A percentile compares a stretch with the other conserved stretches of the same genome.
These are phyloP conservation scores for Blastobasis adustella DNA, from an alignment of 2,888 invertebrate species.

Conservation along the genomic window DNA sequence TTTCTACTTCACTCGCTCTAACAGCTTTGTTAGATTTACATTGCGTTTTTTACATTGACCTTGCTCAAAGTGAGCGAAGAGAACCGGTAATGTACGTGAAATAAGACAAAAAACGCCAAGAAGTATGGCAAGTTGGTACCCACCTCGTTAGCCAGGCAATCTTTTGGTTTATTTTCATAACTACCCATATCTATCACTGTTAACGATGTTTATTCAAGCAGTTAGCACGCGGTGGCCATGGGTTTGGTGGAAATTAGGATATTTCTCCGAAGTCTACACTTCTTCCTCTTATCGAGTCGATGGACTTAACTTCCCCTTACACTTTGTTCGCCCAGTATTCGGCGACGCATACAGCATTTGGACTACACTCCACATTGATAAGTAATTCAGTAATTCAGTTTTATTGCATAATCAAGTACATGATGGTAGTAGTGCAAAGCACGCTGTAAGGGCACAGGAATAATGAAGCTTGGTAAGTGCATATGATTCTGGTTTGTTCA, in stretches of 20 bases:
- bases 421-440: too few species aligned
- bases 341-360: too few species aligned
- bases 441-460: too few species aligned
- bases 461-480: too few species aligned
- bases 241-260: not conserved
- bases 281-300: too few species aligned
- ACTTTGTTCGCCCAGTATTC: too few species aligned
- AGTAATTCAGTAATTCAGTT: too few species aligned
- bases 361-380: too few species aligned
- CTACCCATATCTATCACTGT: constrained; percentile 73
- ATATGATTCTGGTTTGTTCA: too few species aligned
- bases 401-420: too few species aligned
- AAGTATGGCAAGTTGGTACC: constrained; percentile 22
- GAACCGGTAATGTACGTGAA: constrained; percentile 25
- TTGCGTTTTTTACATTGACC: constrained; percentile 20
- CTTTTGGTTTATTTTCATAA: constrained; percentile 72
- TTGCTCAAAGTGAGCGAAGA: not conserved
- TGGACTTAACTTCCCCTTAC: too few species aligned
- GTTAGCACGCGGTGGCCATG: constrained; percentile 40
- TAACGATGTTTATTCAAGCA: constrained; percentile 74
- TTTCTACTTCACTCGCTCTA: constrained; percentile 1
- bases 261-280: too few species aligned
- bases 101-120: constrained; percentile 3
- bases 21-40: constrained; percentile 10
- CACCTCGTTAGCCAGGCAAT: constrained; percentile 57